Evolutionary conservation across 2,888 invertebrate species (phyloP), one percentile per base, ranked within the genome.

Genomic region (Adela reaumurella): DNA sequence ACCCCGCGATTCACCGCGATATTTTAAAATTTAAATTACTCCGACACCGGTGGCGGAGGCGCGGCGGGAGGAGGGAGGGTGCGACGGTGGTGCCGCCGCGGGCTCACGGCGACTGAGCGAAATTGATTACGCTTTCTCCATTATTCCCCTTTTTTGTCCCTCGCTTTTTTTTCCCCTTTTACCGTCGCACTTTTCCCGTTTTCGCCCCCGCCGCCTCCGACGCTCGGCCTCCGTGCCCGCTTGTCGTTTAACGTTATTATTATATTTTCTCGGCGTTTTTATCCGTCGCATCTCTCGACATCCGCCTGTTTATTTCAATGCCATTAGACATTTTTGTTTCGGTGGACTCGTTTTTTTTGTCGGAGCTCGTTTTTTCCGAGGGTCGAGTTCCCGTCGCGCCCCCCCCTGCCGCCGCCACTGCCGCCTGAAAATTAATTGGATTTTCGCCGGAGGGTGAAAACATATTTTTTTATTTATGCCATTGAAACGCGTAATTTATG

Each of bases 121-220:
- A 77, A 78, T 78, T 78, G 78, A 78, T 78, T 78, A 77, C 77
- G 76, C 73, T 69, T 74, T 72, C 73, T 69, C 73, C 68, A 77
- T 77, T 77, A 77, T 77, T 74, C 74, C 73, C 69, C 72, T 74
- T 74, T 73, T 77, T 69, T 70, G 68, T 67, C 67, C 70, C 66
- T 66, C 62, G 63, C 61, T 67, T 69, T 64, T 35, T 35, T 35
- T 4, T 14, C 35, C 35, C 35, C 35, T 35, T 35, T 35, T 35
- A 14, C 35, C 42, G 46, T 29, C 46, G 46, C 68, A 68, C 67
- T 68, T 72, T 70, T 67, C 66, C 62, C 64, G 62, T 67, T 70
- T 64, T 63, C 68, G 64, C 65, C 64, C 62, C 63, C 70, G 68
- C 63, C 70, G 64, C 59, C 63, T 66, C 63, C 70, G 67, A 69